Percentiles rank a stretch among this genome's conserved stretches.
These are phyloP conservation scores for Ophonus ardosiacus DNA, from an alignment of 2,888 invertebrate species.

Conservation along the genomic window DNA sequence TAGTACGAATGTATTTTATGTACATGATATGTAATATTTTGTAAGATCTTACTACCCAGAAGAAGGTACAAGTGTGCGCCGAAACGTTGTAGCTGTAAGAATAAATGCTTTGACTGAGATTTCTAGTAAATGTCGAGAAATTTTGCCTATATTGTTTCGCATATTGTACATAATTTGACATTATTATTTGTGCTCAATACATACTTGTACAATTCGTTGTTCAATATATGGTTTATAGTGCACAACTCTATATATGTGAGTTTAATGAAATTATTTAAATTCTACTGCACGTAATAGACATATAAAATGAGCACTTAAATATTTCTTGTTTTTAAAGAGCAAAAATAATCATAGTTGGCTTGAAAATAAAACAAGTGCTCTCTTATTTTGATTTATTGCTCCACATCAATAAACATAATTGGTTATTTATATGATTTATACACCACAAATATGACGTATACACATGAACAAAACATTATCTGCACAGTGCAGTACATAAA, in stretches of 20 bases:
- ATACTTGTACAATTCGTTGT: not conserved
- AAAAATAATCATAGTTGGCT: constrained; percentile 1
- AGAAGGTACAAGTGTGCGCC: too few relatives aligned
- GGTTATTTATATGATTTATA: constrained; percentile 56
- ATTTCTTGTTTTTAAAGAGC: constrained; percentile 1
- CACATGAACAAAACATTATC: constrained; percentile 10
- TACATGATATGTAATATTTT: too few relatives aligned
- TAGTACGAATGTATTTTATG: too few relatives aligned
- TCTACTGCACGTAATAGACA: not conserved
- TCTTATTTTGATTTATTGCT: constrained; percentile 32
- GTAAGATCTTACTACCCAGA: too few relatives aligned
- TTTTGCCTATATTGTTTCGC: too few relatives aligned
- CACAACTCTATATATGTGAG: not conserved
- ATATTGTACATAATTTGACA: not conserved
- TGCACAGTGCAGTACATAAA: constrained; percentile 17
- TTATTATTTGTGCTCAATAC: not conserved
- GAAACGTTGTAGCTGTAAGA: too few relatives aligned
- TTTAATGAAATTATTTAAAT: not conserved
- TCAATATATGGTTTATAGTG: not conserved
- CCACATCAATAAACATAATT: constrained; percentile 44
- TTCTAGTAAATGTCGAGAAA: too few relatives aligned
- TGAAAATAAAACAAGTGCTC: not conserved
- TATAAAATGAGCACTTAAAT: not conserved
- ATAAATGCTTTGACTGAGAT: too few relatives aligned
- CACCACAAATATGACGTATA: constrained; percentile 48